phyloP scores from a whole-genome alignment of 1,140 invertebrate species.

The Pseudoatta argentina region DNA sequence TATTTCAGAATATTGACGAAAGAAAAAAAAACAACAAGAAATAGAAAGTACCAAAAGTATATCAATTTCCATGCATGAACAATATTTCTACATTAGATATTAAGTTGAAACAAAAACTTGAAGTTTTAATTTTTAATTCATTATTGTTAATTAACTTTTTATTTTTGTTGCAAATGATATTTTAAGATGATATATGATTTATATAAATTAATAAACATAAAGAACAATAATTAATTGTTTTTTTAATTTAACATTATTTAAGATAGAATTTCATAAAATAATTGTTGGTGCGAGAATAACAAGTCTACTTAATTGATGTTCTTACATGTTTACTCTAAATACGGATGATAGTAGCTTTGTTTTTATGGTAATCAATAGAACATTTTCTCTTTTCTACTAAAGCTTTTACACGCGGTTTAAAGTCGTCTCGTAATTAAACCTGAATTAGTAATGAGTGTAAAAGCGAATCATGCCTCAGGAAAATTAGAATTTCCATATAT shows the following conservation, averaged over 20 bases:
- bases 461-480: not conserved
- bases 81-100: not conserved
- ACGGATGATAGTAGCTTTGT: not conserved
- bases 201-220: not conserved
- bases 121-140: constrained; percentile 22
- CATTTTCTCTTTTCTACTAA: not conserved
- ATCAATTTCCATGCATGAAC: not conserved
- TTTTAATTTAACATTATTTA: not conserved
- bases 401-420: constrained; percentile 20
- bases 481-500: not conserved
- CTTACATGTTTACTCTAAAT: constrained; percentile 1
- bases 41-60: constrained; percentile 5
- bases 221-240: not conserved
- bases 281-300: not conserved
- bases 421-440: constrained; percentile 28
- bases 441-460: constrained; percentile 10
- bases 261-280: constrained; percentile 23
- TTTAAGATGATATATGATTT: not conserved
- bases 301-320: constrained; percentile 21
- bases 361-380: constrained; percentile 17
- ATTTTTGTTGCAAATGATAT: not conserved
- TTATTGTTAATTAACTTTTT: not conserved
- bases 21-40: not conserved
- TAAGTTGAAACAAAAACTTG: not conserved
- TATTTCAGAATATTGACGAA: constrained; percentile 14